Evolutionary conservation across 1,140 invertebrate genomes (phyloP).

Genomic region (Papilio dardanus): DNA sequence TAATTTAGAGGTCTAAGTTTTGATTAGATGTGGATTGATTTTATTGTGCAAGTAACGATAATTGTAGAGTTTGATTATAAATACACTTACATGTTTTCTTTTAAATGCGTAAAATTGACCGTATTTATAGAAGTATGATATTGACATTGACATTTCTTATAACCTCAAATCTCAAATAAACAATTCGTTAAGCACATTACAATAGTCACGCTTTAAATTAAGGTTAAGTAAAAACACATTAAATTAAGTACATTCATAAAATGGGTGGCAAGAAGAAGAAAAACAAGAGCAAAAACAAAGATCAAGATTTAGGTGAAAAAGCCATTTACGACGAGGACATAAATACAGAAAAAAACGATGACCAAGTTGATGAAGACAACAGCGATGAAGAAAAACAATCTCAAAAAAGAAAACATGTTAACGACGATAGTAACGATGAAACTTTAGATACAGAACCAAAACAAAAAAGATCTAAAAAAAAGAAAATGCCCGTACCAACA

Average conservation of each 20-base stretch:
- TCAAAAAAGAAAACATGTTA: constrained; percentile 46
- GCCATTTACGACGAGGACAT: constrained; percentile 12
- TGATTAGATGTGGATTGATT: neutral
- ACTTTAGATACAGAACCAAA: constrained; percentile 57
- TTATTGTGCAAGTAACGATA: neutral
- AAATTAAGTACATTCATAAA: neutral
- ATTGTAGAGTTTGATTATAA: neutral
- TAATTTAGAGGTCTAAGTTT: neutral
- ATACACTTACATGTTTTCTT: neutral
- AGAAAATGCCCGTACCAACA: constrained; percentile 64
- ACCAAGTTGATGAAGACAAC: neutral
- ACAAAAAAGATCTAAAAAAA: constrained; percentile 60
- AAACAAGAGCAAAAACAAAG: constrained; percentile 38
- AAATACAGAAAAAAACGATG: constrained; percentile 30
- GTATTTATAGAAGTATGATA: neutral
- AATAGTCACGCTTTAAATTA: neutral
- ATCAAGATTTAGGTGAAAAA: constrained; percentile 43
- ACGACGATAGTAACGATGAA: constrained; percentile 54
- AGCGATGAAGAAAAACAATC: constrained; percentile 36
- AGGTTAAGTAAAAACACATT: constrained; percentile 13
- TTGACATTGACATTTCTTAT: neutral
- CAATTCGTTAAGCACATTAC: neutral
- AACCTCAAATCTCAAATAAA: constrained; percentile 11
- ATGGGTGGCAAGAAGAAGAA: constrained; percentile 48
- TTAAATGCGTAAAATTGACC: neutral